Percentiles rank a stretch among this genome's conserved stretches.
phyloP scores from a whole-genome alignment of 2,797 vertebrate genomes.

The Prionace glauca region DNA sequence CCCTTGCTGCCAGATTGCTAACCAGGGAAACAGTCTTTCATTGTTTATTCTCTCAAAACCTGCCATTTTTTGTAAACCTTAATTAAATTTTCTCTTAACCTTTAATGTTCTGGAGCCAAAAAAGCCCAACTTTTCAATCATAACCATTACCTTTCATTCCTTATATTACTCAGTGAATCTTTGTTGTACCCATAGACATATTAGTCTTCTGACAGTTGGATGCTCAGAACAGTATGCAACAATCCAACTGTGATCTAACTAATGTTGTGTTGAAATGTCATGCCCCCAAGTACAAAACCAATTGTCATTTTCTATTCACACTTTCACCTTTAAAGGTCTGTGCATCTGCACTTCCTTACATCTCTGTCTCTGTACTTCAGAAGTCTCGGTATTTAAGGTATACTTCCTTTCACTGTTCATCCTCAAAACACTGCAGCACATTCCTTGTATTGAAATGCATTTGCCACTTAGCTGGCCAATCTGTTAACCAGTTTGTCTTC shows the following conservation, averaged over 20 bases:
- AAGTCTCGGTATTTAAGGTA: background rate
- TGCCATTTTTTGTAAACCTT: background rate
- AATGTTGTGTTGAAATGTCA: background rate
- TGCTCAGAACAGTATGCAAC: background rate
- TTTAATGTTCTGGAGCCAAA: background rate
- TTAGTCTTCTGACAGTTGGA: background rate
- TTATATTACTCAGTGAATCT: background rate
- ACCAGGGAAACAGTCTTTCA: background rate
- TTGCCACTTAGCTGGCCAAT: background rate
- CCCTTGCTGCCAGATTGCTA: background rate
- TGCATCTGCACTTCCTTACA: background rate
- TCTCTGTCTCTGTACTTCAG: too few relatives aligned
- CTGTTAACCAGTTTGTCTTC: background rate
- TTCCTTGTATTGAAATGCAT: background rate
- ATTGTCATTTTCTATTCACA: background rate
- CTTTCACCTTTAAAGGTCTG: background rate
- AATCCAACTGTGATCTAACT: background rate
- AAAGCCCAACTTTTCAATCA: too few relatives aligned
- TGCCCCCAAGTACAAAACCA: background rate
- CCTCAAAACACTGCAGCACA: background rate
- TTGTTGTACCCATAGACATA: background rate
- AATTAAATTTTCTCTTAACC: background rate
- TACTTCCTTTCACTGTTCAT: background rate
- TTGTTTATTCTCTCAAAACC: background rate
- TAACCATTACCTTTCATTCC: background rate